A percentile compares a stretch with the other conserved stretches of the same genome.
Evolutionary conservation across 1,140 invertebrate species (phyloP).

Genomic region (Scaptomyza montana): DNA sequence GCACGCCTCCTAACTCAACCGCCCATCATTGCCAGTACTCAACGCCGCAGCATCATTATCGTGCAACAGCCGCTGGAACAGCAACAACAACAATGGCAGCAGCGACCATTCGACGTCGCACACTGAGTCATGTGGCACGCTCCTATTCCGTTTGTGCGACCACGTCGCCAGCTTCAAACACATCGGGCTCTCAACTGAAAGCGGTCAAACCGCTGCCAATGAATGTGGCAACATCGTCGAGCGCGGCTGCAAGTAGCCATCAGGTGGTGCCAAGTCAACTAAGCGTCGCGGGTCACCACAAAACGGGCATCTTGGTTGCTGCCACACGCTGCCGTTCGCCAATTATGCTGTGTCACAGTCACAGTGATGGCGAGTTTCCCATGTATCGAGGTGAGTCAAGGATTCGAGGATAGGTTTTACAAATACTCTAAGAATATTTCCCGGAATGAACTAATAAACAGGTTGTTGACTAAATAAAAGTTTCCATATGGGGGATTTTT

Average conservation of each 20-base stretch:
- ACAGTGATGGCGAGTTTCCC: constrained; percentile 92
- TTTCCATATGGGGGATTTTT: too few species aligned
- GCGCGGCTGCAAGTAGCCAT: constrained; percentile 18
- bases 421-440: too few species aligned
- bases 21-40: constrained; percentile 64
- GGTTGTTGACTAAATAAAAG: too few species aligned
- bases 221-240: constrained; percentile 24
- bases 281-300: constrained; percentile 61
- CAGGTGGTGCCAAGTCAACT: constrained; percentile 36
- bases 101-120: constrained; percentile 73
- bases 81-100: constrained; percentile 45
- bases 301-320: constrained; percentile 71
- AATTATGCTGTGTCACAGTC: constrained; percentile 92
- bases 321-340: constrained; percentile 85
- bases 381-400: constrained; percentile 86
- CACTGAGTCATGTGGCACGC: constrained; percentile 74
- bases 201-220: constrained; percentile 8
- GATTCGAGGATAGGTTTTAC: neutral
- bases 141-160: constrained; percentile 76
- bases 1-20: neutral
- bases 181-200: constrained; percentile 17
- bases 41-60: constrained; percentile 77
- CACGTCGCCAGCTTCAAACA: constrained; percentile 27
- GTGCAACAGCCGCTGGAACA: constrained; percentile 26
- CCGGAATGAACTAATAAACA: too few species aligned